These are phyloP conservation scores for Pogonocherus hispidulus DNA, from an alignment of 2,888 invertebrate species.

Conservation along the genomic window DNA sequence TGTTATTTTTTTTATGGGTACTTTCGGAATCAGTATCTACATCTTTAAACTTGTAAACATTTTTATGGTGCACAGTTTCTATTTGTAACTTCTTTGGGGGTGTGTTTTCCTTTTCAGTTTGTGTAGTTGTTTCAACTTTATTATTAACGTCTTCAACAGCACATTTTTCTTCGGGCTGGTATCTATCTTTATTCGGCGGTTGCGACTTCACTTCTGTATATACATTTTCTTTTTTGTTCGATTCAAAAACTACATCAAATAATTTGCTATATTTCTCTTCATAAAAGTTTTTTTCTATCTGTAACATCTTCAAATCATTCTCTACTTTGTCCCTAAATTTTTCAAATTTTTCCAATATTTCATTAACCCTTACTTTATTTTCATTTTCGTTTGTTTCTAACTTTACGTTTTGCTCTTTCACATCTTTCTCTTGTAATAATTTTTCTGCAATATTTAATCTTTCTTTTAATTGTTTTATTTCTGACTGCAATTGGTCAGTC, in stretches of 20 bases:
- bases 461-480: constrained; percentile 77
- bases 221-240: constrained; percentile 31
- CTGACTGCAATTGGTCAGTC: constrained; percentile 75
- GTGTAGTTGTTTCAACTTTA: constrained; percentile 55
- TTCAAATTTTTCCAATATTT: constrained; percentile 64
- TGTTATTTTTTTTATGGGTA: constrained; percentile 22
- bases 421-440: constrained; percentile 67
- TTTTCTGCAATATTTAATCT: constrained; percentile 74
- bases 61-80: constrained; percentile 46
- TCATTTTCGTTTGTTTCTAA: constrained; percentile 21
- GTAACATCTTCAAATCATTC: constrained; percentile 67
- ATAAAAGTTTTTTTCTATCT: constrained; percentile 71
- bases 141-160: constrained; percentile 46
- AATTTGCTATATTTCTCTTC: constrained; percentile 72
- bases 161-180: constrained; percentile 47
- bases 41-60: constrained; percentile 40
- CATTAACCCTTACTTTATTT: constrained; percentile 49
- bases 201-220: constrained; percentile 44
- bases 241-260: constrained; percentile 64
- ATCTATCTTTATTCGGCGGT: neutral
- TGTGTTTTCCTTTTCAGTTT: constrained; percentile 54
- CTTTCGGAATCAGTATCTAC: constrained; percentile 10
- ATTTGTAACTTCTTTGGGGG: constrained; percentile 39
- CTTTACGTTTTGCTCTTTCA: constrained; percentile 43
- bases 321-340: constrained; percentile 63